Percentiles rank a stretch among this genome's conserved stretches.
These are phyloP conservation scores for Hyposmocoma kahamanoa DNA, from an alignment of 1,140 invertebrate species.

Conservation along the genomic window DNA sequence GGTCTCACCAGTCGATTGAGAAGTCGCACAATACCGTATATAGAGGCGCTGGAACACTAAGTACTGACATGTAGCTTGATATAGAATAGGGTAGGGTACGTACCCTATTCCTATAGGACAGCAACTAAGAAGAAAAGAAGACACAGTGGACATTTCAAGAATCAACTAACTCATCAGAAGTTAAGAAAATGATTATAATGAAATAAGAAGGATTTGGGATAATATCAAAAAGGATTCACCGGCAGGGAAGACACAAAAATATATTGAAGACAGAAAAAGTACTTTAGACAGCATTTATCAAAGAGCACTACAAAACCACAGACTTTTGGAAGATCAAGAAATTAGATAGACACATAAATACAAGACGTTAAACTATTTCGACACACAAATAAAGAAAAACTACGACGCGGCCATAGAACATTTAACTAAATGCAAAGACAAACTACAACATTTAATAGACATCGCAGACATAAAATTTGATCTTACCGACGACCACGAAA, in stretches of 20 bases:
- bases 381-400: background rate
- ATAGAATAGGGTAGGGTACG: too few relatives aligned
- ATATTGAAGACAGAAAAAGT: background rate
- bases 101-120: too few relatives aligned
- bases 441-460: background rate
- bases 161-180: constrained; percentile 5
- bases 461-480: background rate
- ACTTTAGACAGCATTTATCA: background rate
- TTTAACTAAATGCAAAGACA: background rate
- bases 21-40: too few relatives aligned
- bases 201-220: constrained; percentile 4
- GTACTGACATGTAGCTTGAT: too few relatives aligned
- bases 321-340: constrained; percentile 1
- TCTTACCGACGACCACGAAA: background rate
- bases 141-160: constrained; percentile 4
- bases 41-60: too few relatives aligned
- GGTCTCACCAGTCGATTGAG: too few relatives aligned
- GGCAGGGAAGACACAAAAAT: background rate
- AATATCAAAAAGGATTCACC: constrained; percentile 1
- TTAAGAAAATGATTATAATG: background rate
- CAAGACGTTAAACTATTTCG: constrained; percentile 2
- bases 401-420: constrained; percentile 1
- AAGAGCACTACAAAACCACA: constrained; percentile 5
- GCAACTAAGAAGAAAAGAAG: background rate
- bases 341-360: background rate